phyloP scores from a whole-genome alignment of 2,113 vertebrate species.

The Microtus oregoni region DNA sequence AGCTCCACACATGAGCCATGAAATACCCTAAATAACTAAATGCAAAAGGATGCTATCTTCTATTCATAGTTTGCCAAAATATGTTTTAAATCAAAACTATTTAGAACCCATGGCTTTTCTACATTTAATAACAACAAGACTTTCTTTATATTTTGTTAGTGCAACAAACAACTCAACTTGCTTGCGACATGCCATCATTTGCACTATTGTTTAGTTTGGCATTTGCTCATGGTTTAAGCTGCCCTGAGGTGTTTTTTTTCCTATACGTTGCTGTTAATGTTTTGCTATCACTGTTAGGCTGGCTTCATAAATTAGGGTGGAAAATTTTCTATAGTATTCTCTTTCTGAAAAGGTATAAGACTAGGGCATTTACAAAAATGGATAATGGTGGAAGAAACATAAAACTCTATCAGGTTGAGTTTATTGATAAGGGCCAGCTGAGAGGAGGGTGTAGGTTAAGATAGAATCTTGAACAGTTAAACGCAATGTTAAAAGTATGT shows the following conservation, averaged over 20 bases:
- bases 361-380: neutral
- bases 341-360: slow-evolving; percentile 5
- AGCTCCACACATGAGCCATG: neutral
- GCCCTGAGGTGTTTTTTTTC: neutral
- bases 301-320: neutral
- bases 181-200: neutral
- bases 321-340: neutral
- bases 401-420: neutral
- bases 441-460: neutral
- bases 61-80: neutral
- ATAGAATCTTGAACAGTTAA: neutral
- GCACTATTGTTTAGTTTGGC: neutral
- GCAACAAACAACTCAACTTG: neutral
- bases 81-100: neutral
- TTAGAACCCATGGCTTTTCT: neutral
- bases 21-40: neutral
- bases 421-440: neutral
- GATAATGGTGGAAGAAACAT: neutral
- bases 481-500: neutral
- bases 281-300: slow-evolving; percentile 5
- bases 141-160: neutral
- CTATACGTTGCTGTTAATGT: slow-evolving; percentile 26
- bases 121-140: neutral
- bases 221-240: neutral
- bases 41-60: neutral